These are phyloP conservation scores for Drosophila silvestris DNA, from an alignment of 2,888 invertebrate species.

Conservation along the genomic window DNA sequence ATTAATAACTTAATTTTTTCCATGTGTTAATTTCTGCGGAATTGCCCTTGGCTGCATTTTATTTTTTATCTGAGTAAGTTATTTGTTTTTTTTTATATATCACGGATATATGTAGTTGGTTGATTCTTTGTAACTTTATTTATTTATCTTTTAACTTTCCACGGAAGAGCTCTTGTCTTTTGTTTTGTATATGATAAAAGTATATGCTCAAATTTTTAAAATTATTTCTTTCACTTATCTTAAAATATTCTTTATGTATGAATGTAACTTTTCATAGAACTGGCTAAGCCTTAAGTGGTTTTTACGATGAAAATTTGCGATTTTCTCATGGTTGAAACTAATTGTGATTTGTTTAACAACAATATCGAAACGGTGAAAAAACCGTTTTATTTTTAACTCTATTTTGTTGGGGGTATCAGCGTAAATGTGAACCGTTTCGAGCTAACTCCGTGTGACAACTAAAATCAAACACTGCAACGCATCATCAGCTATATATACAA, in stretches of 20 bases:
- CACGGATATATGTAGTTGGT: not conserved
- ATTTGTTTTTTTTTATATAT: not conserved
- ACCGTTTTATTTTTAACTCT: not conserved
- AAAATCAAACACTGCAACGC: slow-evolving; percentile 37
- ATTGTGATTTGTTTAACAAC: not conserved
- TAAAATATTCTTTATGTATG: not conserved
- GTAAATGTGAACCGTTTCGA: slow-evolving; percentile 51
- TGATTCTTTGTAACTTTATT: not conserved
- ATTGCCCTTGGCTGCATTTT: not conserved
- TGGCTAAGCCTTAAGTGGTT: too few species aligned
- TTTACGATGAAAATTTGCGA: not conserved
- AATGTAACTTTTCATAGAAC: not conserved
- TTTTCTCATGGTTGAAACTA: not conserved
- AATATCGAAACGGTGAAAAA: not conserved
- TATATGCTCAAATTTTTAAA: not conserved
- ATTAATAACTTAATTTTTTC: not conserved
- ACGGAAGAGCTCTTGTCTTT: not conserved
- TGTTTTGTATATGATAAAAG: not conserved
- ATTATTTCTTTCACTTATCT: not conserved
- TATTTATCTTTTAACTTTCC: not conserved
- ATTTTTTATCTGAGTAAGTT: not conserved
- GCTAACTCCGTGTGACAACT: slow-evolving; percentile 66
- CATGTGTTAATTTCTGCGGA: not conserved
- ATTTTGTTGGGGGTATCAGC: slow-evolving; percentile 1
- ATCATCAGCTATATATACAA: slow-evolving; percentile 17